Percentiles rank a stretch among this genome's conserved stretches.
Evolutionary conservation across 1,140 invertebrate genomes (phyloP).

Genomic region (Adoxophyes honmai): DNA sequence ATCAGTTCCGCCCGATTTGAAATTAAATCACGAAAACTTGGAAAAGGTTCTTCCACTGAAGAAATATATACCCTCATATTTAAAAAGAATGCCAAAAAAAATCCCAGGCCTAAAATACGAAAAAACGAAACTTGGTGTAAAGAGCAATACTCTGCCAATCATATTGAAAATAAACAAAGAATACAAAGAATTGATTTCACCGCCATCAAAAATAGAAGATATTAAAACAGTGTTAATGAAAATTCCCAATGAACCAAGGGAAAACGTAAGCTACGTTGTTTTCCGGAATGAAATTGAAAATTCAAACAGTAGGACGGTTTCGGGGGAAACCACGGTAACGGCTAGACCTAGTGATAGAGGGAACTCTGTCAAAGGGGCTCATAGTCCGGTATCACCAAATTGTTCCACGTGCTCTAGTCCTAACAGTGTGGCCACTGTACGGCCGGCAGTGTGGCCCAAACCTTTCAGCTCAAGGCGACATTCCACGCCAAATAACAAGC

Average conservation of each 20-base stretch:
- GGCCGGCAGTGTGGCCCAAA: conserved; percentile 26
- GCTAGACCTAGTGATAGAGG: not conserved
- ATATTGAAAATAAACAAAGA: conserved; percentile 15
- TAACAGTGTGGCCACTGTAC: conserved; percentile 53
- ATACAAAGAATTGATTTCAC: conserved; percentile 3
- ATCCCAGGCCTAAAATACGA: not conserved
- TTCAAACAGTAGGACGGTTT: conserved; percentile 6
- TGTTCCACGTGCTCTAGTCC: conserved; percentile 58
- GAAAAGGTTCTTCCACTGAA: conserved; percentile 19
- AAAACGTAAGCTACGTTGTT: conserved; percentile 42
- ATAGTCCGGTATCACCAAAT: conserved; percentile 42
- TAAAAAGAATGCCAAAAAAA: conserved; percentile 26
- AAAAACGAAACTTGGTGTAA: conserved; percentile 17
- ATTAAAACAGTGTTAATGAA: conserved; percentile 34
- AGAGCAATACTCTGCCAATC: conserved; percentile 18
- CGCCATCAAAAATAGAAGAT: conserved; percentile 18
- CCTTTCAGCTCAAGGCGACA: conserved; percentile 20
- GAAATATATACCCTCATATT: conserved; percentile 36
- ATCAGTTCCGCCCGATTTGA: not conserved
- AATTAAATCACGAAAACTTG: conserved; percentile 21
- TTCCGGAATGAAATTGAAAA: conserved; percentile 53
- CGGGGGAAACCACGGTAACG: not conserved
- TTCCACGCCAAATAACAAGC: conserved; percentile 33
- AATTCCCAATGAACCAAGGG: conserved; percentile 24
- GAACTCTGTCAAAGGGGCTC: conserved; percentile 20